Conservation (phyloP, 1,140 invertebrate species). For the Drosophila sulfurigaster region DNA sequence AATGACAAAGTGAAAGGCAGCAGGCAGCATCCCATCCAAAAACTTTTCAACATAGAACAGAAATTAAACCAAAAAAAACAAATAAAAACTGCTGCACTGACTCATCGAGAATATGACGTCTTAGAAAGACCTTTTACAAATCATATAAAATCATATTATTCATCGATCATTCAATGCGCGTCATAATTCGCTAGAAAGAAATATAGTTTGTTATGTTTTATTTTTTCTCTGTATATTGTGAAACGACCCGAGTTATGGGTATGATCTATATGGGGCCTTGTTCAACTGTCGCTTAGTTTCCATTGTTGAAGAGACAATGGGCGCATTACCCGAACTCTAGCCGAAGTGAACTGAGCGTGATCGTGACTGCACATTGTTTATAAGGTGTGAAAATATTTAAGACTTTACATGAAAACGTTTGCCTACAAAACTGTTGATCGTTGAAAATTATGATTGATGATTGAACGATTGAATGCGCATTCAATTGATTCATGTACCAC, state of each 20-base stretch:
- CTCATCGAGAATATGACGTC: constrained; percentile 57
- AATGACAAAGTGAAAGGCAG: constrained; percentile 65
- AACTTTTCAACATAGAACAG: constrained; percentile 26
- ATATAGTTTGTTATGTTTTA: constrained; percentile 17
- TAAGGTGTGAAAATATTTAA: constrained; percentile 85
- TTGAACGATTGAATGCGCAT: constrained; percentile 67
- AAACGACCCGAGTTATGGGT: constrained; percentile 12
- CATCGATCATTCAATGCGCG: constrained; percentile 74
- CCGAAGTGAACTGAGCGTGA: constrained; percentile 43
- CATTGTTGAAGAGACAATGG: constrained; percentile 70
- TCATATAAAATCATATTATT: constrained; percentile 62
- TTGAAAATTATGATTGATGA: constrained; percentile 85
- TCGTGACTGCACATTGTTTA: constrained; percentile 83
- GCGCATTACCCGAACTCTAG: constrained; percentile 60
- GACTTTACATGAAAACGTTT: constrained; percentile 81
- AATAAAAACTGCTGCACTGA: constrained; percentile 39
- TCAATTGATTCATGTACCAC: constrained; percentile 30
- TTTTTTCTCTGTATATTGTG: not conserved
- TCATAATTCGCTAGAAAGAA: constrained; percentile 81
- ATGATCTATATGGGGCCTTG: constrained; percentile 43
- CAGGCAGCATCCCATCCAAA: constrained; percentile 2
- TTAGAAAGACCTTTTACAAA: constrained; percentile 11
- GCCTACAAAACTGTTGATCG: constrained; percentile 84
- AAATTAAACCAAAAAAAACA: not conserved
- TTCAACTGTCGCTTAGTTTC: constrained; percentile 69